Base-by-base conservation (phyloP, 2,113 vertebrate genomes). In the Martes martes region DNA sequence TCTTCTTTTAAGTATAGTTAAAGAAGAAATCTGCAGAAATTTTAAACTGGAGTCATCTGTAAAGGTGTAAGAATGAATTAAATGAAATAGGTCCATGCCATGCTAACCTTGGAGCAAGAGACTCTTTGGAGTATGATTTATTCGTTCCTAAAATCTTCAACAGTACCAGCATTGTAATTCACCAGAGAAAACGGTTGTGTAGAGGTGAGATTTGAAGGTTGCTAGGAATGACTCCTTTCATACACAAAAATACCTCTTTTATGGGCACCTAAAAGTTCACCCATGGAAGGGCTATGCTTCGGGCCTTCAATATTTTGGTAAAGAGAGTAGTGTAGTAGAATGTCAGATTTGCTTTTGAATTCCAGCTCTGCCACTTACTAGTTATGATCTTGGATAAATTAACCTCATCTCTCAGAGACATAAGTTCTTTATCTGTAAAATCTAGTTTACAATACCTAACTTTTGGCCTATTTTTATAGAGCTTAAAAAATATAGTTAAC, bases 1-100 rank as follows among this genome's bases (percentile, higher is more conserved):
- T 0, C 7, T 65, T 45, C 15, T 94, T 87, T 57, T 61, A 93
- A 87, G 55, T 52, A 31, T 52, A 55, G 31, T 94, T 74, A 92
- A 74, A 93, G 69, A 92, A 9, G 4, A 69, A 79, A 89, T 91
- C 69, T 89, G 9, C 42, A 92, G 42, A 89, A 67, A 61, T 39
- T 94, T 89, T 47, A 55, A 89, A 79, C 18, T 88, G 9, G 19
- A 55, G n/a, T 96, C 19, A 90, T 59, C 39, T 59, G 16, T 71
- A 90, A 78, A 93, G 26, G 82, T 83, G 33, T 95, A 86, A 92
- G 73, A 86, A 71, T 79, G 11, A 36, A 67, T 94, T 73, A 61
- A 91, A 73, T 95, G 7, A 83, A 76, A 90, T 52, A 92, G 52
- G n/a, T 74, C 28, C 18, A 24, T 45, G 9, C 8, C 67, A 57